A percentile compares a stretch with the other conserved stretches of the same genome.
These are phyloP conservation scores for Zaprionus kolodkinae DNA, from an alignment of 1,140 invertebrate species.

Conservation along the genomic window DNA sequence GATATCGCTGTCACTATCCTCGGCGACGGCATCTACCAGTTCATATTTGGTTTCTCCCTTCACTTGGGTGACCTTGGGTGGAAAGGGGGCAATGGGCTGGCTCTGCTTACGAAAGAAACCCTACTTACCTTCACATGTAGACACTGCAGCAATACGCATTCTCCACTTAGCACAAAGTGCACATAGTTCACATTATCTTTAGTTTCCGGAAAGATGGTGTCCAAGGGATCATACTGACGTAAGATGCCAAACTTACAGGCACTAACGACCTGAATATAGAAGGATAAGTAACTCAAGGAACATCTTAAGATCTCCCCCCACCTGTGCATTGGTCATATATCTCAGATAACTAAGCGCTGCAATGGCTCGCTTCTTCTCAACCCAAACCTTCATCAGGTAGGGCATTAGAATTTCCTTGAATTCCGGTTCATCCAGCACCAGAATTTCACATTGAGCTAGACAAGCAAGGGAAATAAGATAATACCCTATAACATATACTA, in stretches of 20 bases:
- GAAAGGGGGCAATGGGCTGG: background rate
- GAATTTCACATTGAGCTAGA: constrained; percentile 54
- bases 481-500: background rate
- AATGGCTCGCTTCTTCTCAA: constrained; percentile 65
- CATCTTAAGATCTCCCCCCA: background rate
- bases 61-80: background rate
- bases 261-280: constrained; percentile 45
- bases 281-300: too few species aligned
- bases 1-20: background rate
- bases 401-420: constrained; percentile 57
- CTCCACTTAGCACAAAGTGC: constrained; percentile 76
- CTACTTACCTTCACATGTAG: constrained; percentile 59
- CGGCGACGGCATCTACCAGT: background rate
- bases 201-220: constrained; percentile 72
- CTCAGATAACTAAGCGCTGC: constrained; percentile 64
- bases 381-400: constrained; percentile 58
- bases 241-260: constrained; percentile 66
- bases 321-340: constrained; percentile 60
- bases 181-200: constrained; percentile 57
- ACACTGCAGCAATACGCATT: constrained; percentile 77
- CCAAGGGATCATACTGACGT: constrained; percentile 66
- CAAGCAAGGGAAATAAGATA: too few species aligned
- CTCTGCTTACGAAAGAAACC: too few species aligned
- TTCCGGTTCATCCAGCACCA: constrained; percentile 57
- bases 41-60: constrained; percentile 32